Evolutionary conservation across 1,140 invertebrate genomes (phyloP).

Genomic region (Trichomalopsis sarcophagae): DNA sequence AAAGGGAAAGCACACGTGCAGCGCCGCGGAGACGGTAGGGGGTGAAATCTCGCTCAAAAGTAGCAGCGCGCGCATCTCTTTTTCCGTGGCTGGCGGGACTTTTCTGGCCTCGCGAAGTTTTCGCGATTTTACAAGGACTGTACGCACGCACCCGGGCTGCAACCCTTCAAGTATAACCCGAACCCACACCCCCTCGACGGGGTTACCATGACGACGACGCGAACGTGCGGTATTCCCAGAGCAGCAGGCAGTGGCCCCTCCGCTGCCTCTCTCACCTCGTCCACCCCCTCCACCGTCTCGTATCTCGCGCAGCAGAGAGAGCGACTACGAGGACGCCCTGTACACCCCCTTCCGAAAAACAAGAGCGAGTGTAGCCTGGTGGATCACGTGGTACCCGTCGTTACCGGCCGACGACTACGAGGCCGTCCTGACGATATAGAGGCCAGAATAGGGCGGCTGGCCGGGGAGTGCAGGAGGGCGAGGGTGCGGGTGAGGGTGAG

Average conservation of each 20-base stretch:
- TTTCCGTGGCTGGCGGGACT: constrained; percentile 48
- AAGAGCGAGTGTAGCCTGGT: constrained; percentile 64
- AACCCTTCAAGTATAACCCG: constrained; percentile 71
- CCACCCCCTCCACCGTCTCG: constrained; percentile 27
- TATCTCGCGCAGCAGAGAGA: constrained; percentile 34
- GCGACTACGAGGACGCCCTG: constrained; percentile 43
- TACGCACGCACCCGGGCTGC: constrained; percentile 59
- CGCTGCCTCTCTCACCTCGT: background rate
- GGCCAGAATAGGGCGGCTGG: constrained; percentile 62
- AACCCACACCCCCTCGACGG: constrained; percentile 55
- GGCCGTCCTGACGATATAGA: constrained; percentile 64
- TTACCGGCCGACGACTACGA: constrained; percentile 58
- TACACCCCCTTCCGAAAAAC: constrained; percentile 65
- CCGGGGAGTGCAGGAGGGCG: too few relatives aligned
- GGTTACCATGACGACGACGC: constrained; percentile 68
- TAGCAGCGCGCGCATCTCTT: constrained; percentile 53
- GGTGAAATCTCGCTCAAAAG: constrained; percentile 67
- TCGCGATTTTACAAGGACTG: constrained; percentile 69
- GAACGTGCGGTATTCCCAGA: constrained; percentile 65
- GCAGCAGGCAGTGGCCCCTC: constrained; percentile 33
- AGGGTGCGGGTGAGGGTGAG: background rate
- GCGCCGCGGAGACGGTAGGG: background rate
- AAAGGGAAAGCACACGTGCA: constrained; percentile 66
- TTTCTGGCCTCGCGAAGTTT: constrained; percentile 57
- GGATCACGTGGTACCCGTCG: constrained; percentile 66